Evolutionary conservation across 2,113 vertebrate genomes (phyloP), one percentile per base, ranked within the genome.

Genomic region (Sorex fumeus): DNA sequence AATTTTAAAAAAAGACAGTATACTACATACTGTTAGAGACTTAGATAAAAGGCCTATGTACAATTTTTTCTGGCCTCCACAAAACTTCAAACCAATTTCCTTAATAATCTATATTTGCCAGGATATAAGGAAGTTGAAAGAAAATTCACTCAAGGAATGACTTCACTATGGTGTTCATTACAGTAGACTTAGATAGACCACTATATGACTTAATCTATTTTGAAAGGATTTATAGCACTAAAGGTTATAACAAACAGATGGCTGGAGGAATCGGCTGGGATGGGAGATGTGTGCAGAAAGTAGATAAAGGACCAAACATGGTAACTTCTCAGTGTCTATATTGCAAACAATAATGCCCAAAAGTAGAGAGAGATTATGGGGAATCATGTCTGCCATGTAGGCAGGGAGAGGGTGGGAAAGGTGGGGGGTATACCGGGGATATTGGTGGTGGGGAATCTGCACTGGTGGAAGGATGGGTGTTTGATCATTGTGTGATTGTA

Each of bases 181-280:
- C 34, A 82, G 40, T 71, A 93, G 79, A 83, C 71, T 88, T 90
- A 79, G 36, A 64, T 91, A 90, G 95, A 94, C 36, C 60, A 94
- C 21, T 16, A 92, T 88, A 30, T 88, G 75, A 23, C 36, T 91
- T 82, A 88, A 90, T 93, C 36, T 92, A 86, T 94, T 96, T 90
- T 92, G n/a, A 91, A 88, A 90, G 27, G 27, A 93, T 72, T 70
- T 90, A 92, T 34, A 90, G 11, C 28, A 30, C 76, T 86, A 88
- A 93, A 94, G 50, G 75, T 95, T 88, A 95, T 94, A 90, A 79
- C 66, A 88, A 67, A n/a, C n/a, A n/a, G n/a, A n/a, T n/a, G n/a
- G n/a, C n/a, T n/a, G n/a, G n/a, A n/a, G n/a, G n/a, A n/a, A n/a
- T n/a, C n/a, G n/a, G n/a, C n/a, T n/a, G n/a, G n/a, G n/a, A n/a